Percentiles rank a stretch among this genome's conserved stretches.
phyloP scores from a whole-genome alignment of 2,888 invertebrate genomes.

The Andrena marginata region DNA sequence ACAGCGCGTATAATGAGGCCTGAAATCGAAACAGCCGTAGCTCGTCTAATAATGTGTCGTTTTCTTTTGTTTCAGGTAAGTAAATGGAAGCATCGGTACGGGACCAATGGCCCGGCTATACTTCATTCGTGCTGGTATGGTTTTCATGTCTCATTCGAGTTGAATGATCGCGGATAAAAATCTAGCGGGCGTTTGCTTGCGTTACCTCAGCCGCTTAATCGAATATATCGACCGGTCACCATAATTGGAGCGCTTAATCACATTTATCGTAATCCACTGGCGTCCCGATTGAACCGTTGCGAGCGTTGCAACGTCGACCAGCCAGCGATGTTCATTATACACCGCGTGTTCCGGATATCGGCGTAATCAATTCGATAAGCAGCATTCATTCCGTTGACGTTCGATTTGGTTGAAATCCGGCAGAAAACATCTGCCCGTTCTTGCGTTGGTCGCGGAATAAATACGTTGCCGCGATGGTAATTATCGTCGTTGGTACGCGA shows the following conservation, averaged over 20 bases:
- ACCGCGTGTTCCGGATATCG: constrained; percentile 27
- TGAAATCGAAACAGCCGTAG: too few species aligned
- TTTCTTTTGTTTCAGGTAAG: constrained; percentile 34
- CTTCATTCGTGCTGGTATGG: neutral
- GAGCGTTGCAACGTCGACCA: neutral
- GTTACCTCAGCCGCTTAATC: constrained; percentile 36
- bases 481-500: neutral
- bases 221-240: constrained; percentile 32
- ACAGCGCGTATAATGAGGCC: too few species aligned
- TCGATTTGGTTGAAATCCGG: neutral
- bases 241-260: constrained; percentile 37
- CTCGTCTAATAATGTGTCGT: constrained; percentile 9
- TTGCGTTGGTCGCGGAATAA: neutral
- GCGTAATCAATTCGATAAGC: constrained; percentile 45
- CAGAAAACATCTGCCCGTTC: neutral
- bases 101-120: too few species aligned
- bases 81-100: neutral
- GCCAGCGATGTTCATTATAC: constrained; percentile 20
- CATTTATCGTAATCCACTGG: constrained; percentile 50
- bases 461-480: neutral
- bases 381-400: constrained; percentile 16
- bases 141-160: constrained; percentile 3
- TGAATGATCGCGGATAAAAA: constrained; percentile 18
- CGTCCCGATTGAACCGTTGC: constrained; percentile 34
- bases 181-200: neutral